Percentiles rank a stretch among this genome's conserved stretches.
phyloP scores from a whole-genome alignment of 2,113 vertebrate species.

The Amphilophus citrinellus region DNA sequence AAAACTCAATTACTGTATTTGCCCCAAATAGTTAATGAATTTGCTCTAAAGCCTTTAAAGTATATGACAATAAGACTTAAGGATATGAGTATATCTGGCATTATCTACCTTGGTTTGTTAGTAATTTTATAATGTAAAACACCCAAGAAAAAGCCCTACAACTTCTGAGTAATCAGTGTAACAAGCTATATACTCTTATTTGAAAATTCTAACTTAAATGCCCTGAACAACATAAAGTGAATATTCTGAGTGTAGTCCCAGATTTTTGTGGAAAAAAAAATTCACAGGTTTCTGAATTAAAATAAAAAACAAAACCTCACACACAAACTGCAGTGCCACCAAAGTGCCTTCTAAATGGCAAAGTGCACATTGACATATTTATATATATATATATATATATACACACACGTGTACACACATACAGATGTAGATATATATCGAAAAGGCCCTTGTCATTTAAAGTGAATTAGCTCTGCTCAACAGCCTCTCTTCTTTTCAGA shows the following conservation, averaged over 20 bases:
- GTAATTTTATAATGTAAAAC: constrained; percentile 26
- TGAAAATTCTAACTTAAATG: constrained; percentile 61
- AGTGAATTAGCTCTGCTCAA: constrained; percentile 12
- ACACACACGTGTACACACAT: no score
- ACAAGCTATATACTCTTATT: constrained; percentile 27
- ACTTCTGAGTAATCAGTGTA: constrained; percentile 26
- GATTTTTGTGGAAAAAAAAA: constrained; percentile 36
- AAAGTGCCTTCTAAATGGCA: constrained; percentile 61
- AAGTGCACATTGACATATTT: constrained; percentile 67
- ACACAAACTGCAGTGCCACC: constrained; percentile 71
- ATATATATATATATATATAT: no score
- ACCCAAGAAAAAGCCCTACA: constrained; percentile 51
- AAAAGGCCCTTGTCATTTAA: constrained; percentile 17
- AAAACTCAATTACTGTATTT: constrained; percentile 43
- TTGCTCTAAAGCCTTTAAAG: not conserved
- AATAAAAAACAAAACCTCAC: not conserved
- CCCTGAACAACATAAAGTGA: constrained; percentile 56
- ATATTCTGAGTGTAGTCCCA: constrained; percentile 42
- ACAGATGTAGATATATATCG: not conserved
- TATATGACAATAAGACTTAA: not conserved
- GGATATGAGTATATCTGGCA: constrained; percentile 12
- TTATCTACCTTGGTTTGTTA: constrained; percentile 7
- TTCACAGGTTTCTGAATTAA: constrained; percentile 72
- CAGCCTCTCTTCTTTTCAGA: constrained; percentile 10
- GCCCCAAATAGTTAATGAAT: constrained; percentile 6